Base-by-base conservation (phyloP, 2,113 vertebrate genomes). In the Bombycilla garrulus region DNA sequence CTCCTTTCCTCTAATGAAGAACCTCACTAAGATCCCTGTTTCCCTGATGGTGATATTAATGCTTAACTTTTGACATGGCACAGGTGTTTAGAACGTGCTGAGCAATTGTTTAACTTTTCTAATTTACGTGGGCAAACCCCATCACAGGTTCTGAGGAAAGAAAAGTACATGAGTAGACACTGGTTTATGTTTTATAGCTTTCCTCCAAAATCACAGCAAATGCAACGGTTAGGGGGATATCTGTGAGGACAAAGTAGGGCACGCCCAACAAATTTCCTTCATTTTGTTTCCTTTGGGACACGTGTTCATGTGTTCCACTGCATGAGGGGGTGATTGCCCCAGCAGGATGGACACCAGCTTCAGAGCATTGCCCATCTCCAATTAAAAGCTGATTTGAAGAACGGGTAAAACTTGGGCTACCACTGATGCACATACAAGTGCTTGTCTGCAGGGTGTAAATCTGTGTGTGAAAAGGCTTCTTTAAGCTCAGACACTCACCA, bases 131-230 rank as follows among this genome's bases (percentile, higher is more conserved):
- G 81, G 15, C 16, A 73, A 92, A 57, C 7, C 13, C 12, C 0
- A 0, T 25, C 0, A 0, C n/a, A 76, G 17, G 11, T 91, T 57
- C 10, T 44, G 31, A 9, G 2, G 38, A 38, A 1, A 23, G 26
- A 48, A 47, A 36, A 33, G 31, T 6, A 4, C 2, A 1, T 57
- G 23, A 11, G 3, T 74, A 64, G 47, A 73, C 82, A 57, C 15
- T 45, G 9, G 20, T 42, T 67, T 50, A 3, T 17, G 14, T 42
- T 87, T 47, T 72, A n/a, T 17, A 42, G 20, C 12, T 81, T 61
- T 90, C 14, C 81, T 85, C 21, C 54, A 57, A 82, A 88, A 80
- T 67, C 65, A 31, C 35, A 29, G 29, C 61, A 83, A 57, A 53
- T 22, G 22, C 56, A 56, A 23, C 61, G 20, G 54, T 51, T 36